A percentile compares a stretch with the other conserved stretches of the same genome.
These are phyloP conservation scores for Rhynchomys soricoides DNA, from an alignment of 2,113 vertebrate genomes.

Conservation along the genomic window DNA sequence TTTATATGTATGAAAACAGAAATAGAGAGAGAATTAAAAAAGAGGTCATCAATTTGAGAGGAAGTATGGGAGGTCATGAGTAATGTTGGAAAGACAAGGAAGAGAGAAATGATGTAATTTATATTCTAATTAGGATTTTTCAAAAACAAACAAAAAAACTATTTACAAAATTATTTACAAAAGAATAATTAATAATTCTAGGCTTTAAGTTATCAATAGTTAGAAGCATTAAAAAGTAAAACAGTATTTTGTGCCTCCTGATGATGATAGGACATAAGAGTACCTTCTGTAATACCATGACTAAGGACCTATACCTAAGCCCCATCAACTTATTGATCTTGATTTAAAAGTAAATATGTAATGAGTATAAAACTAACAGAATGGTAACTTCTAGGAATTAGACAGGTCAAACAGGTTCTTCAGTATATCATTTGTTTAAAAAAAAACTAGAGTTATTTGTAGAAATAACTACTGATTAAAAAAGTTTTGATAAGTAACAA, in stretches of 20 bases:
- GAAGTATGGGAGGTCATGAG: neutral
- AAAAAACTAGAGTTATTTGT: neutral
- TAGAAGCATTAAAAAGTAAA: neutral
- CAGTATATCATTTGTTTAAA: neutral
- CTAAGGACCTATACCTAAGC: slow-evolving; percentile 5
- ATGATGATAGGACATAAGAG: neutral
- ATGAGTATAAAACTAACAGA: neutral
- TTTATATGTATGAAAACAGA: neutral
- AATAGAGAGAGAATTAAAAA: neutral
- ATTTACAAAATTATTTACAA: no score
- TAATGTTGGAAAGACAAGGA: neutral
- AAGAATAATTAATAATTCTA: neutral
- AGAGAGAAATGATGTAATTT: neutral
- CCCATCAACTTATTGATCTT: neutral
- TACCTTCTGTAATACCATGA: neutral
- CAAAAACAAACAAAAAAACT: slow-evolving; percentile 7
- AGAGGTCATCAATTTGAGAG: neutral
- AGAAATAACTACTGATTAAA: neutral
- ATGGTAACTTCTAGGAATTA: neutral
- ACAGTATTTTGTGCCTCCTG: neutral
- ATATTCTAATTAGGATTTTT: neutral
- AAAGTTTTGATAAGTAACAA: neutral
- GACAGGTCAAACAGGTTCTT: neutral
- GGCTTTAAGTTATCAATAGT: neutral
- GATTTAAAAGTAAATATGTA: no score